phyloP scores from a whole-genome alignment of 2,888 invertebrate species.

The Fissipunctia ypsillon region DNA sequence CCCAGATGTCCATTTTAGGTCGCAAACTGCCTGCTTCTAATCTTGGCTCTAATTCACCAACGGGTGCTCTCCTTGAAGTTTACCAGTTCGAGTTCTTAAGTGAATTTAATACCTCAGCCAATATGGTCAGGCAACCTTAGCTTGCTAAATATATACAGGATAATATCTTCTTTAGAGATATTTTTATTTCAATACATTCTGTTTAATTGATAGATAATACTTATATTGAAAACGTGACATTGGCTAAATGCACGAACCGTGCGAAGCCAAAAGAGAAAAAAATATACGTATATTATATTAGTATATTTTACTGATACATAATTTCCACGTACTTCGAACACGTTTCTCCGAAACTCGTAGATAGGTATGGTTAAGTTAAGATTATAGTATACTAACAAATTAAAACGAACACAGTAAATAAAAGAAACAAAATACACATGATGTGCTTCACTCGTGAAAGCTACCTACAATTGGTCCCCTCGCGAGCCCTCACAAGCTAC shows the following conservation, averaged over 20 bases:
- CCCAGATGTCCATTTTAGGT: not conserved
- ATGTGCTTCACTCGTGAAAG: slow-evolving; percentile 30
- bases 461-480: slow-evolving; percentile 43
- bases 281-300: no score
- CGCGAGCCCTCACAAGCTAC: slow-evolving; percentile 13
- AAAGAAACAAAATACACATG: slow-evolving; percentile 18
- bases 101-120: slow-evolving; percentile 14
- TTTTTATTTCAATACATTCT: not conserved
- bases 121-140: not conserved
- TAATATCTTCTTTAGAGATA: not conserved
- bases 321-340: not conserved
- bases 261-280: no score
- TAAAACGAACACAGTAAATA: slow-evolving; percentile 24
- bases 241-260: no score
- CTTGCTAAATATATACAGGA: not conserved
- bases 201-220: not conserved
- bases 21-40: not conserved
- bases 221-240: no score
- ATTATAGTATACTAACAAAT: slow-evolving; percentile 21
- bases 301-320: not conserved
- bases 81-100: slow-evolving; percentile 1
- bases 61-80: slow-evolving; percentile 9
- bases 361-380: not conserved
- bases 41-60: slow-evolving; percentile 19
- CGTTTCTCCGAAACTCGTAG: not conserved